Percentiles rank a stretch among this genome's conserved stretches.
Evolutionary conservation across 1,140 invertebrate genomes (phyloP).

Genomic region (Parapsyche elsis): DNA sequence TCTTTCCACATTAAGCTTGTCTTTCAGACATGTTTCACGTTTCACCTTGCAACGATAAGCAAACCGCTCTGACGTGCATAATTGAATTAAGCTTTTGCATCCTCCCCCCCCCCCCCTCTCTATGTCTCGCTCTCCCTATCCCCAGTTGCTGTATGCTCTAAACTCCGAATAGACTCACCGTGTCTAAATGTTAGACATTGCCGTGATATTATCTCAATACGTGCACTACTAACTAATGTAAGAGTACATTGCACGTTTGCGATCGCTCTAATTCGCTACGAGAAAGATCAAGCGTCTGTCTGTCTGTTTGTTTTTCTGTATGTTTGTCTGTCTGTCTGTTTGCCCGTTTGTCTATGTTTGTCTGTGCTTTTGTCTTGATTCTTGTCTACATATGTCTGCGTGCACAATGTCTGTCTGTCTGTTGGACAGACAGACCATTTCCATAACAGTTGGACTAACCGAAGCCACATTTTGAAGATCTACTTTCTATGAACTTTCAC

Average conservation of each 20-base stretch:
- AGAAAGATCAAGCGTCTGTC: neutral
- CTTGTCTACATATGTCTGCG: too few relatives aligned
- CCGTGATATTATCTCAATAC: neutral
- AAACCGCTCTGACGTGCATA: slow-evolving; percentile 41
- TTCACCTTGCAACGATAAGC: slow-evolving; percentile 46
- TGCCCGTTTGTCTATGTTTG: too few relatives aligned
- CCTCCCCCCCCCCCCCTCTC: neutral
- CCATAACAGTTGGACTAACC: too few relatives aligned
- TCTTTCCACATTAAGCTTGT: slow-evolving; percentile 38
- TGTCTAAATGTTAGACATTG: neutral
- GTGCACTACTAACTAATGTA: too few relatives aligned
- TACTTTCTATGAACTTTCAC: too few relatives aligned
- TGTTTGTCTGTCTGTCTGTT: neutral
- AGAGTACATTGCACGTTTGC: neutral
- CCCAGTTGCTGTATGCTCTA: neutral
- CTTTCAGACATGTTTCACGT: slow-evolving; percentile 48
- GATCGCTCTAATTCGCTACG: neutral
- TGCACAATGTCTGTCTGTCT: too few relatives aligned
- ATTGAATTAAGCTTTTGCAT: slow-evolving; percentile 43
- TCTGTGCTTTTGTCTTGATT: too few relatives aligned
- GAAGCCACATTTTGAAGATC: too few relatives aligned
- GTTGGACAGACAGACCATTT: too few relatives aligned
- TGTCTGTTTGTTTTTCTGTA: neutral
- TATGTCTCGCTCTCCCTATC: neutral
- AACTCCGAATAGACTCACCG: neutral